Evolutionary conservation across 2,888 invertebrate genomes (phyloP).

Genomic region (Dorcus parallelipipedus): DNA sequence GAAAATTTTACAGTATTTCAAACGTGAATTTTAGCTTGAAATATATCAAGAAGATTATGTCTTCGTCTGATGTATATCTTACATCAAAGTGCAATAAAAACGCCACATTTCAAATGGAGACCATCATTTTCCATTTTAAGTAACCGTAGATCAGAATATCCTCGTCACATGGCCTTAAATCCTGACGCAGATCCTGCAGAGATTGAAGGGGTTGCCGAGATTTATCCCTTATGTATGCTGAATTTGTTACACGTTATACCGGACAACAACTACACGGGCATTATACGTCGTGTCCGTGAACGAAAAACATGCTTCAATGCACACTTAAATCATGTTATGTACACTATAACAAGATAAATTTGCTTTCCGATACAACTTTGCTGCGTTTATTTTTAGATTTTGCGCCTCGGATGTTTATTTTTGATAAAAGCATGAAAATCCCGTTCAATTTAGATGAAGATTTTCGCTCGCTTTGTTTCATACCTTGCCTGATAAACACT

Average conservation of each 20-base stretch:
- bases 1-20: background rate
- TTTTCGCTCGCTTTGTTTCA: no score
- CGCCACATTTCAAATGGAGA: conserved; percentile 37
- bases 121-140: conserved; percentile 40
- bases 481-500: no score
- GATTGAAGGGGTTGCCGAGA: conserved; percentile 26
- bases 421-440: no score
- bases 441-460: no score
- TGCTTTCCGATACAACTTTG: no score
- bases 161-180: conserved; percentile 29
- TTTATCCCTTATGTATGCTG: conserved; percentile 35
- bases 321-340: no score
- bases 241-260: conserved; percentile 37
- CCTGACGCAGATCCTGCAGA: conserved; percentile 23
- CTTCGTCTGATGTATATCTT: conserved; percentile 31
- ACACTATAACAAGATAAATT: no score
- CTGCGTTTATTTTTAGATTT: no score
- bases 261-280: conserved; percentile 19
- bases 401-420: no score
- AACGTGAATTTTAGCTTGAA: conserved; percentile 17
- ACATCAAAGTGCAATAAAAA: conserved; percentile 38
- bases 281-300: no score
- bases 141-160: conserved; percentile 31
- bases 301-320: no score
- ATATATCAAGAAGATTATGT: conserved; percentile 34